Conservation (phyloP, 2,888 invertebrate species). For the Drosophila rellima region DNA sequence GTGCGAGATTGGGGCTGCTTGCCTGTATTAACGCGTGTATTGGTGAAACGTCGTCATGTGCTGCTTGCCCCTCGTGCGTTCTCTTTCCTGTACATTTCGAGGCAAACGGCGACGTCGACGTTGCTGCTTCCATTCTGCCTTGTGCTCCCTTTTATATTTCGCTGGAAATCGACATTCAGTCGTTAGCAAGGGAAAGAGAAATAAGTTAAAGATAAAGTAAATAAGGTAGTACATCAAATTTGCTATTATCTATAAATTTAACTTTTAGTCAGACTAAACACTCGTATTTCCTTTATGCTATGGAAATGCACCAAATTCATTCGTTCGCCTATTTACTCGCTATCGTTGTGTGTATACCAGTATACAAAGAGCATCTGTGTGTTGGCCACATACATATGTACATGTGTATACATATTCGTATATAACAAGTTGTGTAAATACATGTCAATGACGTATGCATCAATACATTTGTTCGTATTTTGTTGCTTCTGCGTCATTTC, state of each 20-base stretch:
- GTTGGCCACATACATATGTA: conserved; percentile 15
- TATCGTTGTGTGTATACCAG: conserved; percentile 53
- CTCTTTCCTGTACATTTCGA: conserved; percentile 64
- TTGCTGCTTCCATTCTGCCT: conserved; percentile 36
- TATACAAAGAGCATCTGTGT: conserved; percentile 38
- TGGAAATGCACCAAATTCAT: conserved; percentile 36
- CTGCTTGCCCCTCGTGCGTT: conserved; percentile 72
- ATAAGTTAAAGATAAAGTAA: conserved; percentile 17
- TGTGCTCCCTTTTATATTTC: conserved; percentile 51
- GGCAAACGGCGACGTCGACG: conserved; percentile 42
- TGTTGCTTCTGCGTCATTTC: conserved; percentile 7
- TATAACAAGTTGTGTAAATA: conserved; percentile 62
- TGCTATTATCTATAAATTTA: conserved; percentile 12
- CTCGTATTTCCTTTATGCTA: conserved; percentile 17
- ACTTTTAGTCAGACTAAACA: neutral
- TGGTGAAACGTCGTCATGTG: conserved; percentile 71
- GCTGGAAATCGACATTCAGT: conserved; percentile 49
- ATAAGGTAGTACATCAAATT: conserved; percentile 16
- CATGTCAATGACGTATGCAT: conserved; percentile 23
- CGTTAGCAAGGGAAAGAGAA: conserved; percentile 31
- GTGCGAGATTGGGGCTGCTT: conserved; percentile 56
- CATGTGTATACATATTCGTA: conserved; percentile 12
- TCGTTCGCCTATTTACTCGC: conserved; percentile 32
- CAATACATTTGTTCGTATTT: conserved; percentile 2
- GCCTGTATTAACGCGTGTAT: conserved; percentile 37